phyloP scores from a whole-genome alignment of 2,888 invertebrate genomes.

The Aporophyla lueneburgensis region DNA sequence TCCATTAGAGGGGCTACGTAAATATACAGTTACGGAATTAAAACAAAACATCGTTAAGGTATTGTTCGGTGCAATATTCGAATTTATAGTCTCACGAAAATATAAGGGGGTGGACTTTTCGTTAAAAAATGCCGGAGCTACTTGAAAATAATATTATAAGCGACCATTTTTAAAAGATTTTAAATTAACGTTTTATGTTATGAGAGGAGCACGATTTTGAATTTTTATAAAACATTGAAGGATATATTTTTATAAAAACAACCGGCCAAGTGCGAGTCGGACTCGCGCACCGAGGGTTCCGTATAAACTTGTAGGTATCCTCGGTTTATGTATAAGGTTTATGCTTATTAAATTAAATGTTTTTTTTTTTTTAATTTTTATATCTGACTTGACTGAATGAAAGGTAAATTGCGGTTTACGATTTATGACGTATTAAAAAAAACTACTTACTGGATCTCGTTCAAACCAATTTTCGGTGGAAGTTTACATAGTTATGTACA shows the following conservation, averaged over 20 bases:
- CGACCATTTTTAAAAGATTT: neutral
- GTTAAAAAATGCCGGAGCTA: neutral
- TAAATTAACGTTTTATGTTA: neutral
- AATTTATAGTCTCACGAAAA: conserved; percentile 3
- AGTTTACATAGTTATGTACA: no score
- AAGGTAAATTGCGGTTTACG: no score
- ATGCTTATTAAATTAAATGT: no score
- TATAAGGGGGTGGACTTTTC: neutral
- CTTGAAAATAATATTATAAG: neutral
- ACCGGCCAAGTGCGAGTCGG: no score
- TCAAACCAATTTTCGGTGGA: no score
- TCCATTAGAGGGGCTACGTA: conserved; percentile 14
- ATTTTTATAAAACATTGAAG: neutral
- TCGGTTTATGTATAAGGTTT: no score
- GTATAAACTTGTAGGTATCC: no score
- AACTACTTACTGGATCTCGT: no score
- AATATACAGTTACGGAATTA: conserved; percentile 23
- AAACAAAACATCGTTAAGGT: conserved; percentile 34
- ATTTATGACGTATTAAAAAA: no score
- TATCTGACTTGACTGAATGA: no score
- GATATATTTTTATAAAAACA: neutral
- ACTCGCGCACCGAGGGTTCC: no score
- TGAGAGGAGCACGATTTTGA: neutral
- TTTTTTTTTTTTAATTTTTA: no score
- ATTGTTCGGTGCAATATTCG: neutral